These are phyloP conservation scores for Pteropus alecto DNA, from an alignment of 2,113 vertebrate species.

Conservation along the genomic window DNA sequence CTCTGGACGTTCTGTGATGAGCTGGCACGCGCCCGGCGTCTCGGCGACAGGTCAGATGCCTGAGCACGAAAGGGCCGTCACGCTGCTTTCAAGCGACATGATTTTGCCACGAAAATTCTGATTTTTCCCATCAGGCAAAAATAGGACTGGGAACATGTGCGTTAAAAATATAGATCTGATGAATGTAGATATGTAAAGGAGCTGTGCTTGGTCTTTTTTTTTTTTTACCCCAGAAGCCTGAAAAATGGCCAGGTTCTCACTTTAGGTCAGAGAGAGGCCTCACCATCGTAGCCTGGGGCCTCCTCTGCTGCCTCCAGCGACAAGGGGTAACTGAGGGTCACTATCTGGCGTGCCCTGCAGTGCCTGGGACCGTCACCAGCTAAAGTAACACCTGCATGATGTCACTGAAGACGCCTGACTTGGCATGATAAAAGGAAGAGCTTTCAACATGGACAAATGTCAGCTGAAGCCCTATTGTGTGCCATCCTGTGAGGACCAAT, in stretches of 20 bases:
- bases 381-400: too few species aligned
- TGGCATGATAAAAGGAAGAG: too few species aligned
- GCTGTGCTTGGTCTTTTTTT: too few species aligned
- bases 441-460: too few species aligned
- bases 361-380: too few species aligned
- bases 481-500: rapidly evolving
- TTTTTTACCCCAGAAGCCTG: neutral
- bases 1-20: rapidly evolving
- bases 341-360: too few species aligned
- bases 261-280: neutral
- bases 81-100: rapidly evolving
- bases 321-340: too few species aligned
- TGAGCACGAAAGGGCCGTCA: neutral
- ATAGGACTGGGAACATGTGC: rapidly evolving
- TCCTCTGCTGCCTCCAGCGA: too few species aligned
- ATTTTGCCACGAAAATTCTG: neutral
- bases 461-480: neutral
- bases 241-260: too few species aligned
- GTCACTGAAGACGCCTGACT: too few species aligned
- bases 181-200: too few species aligned
- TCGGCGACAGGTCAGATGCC: rapidly evolving
- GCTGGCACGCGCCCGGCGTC: rapidly evolving
- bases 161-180: rapidly evolving
- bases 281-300: too few species aligned
- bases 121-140: neutral